Conservation (phyloP, 2,797 vertebrate species). For the Pangasius macronema region DNA sequence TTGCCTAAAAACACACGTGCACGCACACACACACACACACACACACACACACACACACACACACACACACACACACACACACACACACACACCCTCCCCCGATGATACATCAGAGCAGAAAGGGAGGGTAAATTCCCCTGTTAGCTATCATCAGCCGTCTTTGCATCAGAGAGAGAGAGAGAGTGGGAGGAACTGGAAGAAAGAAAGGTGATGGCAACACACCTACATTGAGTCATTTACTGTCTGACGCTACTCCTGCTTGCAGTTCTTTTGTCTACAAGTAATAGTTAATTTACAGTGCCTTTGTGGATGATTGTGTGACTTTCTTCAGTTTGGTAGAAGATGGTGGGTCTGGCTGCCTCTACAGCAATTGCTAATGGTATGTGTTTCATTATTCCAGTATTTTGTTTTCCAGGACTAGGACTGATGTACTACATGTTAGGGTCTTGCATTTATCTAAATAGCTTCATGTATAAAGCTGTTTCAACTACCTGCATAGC, state of each 20-base stretch:
- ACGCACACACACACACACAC: not conserved
- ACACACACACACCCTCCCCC: constrained; percentile 52
- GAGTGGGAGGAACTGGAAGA: constrained; percentile 38
- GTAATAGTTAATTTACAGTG: constrained; percentile 17
- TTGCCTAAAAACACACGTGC: constrained; percentile 20
- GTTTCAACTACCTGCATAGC: not conserved
- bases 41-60: constrained; percentile 23
- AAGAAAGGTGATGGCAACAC: constrained; percentile 24
- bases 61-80: constrained; percentile 15
- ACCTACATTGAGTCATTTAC: constrained; percentile 44
- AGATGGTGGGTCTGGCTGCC: constrained; percentile 48
- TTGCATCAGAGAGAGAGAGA: constrained; percentile 42
- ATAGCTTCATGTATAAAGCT: not conserved
- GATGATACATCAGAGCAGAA: constrained; percentile 57
- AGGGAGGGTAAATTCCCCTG: constrained; percentile 53
- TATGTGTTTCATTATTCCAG: constrained; percentile 45
- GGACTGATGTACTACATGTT: not conserved
- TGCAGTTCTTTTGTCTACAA: constrained; percentile 16
- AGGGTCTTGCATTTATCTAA: not conserved
- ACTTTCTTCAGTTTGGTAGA: constrained; percentile 39
- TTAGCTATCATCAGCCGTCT: constrained; percentile 56
- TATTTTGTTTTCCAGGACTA: not conserved
- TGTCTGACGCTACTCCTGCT: constrained; percentile 15
- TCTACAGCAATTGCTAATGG: constrained; percentile 51
- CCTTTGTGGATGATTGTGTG: constrained; percentile 26